phyloP scores from a whole-genome alignment of 2,888 invertebrate species.

The Blomia tropicalis region DNA sequence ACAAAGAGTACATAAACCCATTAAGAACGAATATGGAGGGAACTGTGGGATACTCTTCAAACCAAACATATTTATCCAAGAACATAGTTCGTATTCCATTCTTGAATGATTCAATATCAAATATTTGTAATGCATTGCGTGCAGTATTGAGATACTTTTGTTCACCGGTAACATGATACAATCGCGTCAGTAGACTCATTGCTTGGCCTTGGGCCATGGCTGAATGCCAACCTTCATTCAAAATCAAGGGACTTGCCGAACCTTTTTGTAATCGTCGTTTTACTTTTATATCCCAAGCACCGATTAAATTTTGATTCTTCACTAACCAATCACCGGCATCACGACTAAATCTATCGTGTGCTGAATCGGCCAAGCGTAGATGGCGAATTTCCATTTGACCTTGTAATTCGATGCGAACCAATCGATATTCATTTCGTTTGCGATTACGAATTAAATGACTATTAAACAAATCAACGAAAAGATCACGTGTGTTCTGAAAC shows the following conservation, averaged over 20 bases:
- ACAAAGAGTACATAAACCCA: conserved; percentile 90
- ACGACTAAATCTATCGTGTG: conserved; percentile 77
- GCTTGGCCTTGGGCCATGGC: conserved; percentile 95
- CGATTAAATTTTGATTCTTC: conserved; percentile 62
- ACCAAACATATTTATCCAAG: conserved; percentile 75
- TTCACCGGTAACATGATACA: conserved; percentile 58
- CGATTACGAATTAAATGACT: conserved; percentile 43
- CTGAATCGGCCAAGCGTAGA: conserved; percentile 58
- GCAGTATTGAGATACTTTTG: conserved; percentile 64
- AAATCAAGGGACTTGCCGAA: conserved; percentile 48
- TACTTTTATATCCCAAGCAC: conserved; percentile 87
- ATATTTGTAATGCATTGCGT: conserved; percentile 57
- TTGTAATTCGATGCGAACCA: conserved; percentile 37
- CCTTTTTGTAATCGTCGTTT: conserved; percentile 47
- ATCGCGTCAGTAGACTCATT: conserved; percentile 79
- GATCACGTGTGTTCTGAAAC: conserved; percentile 66
- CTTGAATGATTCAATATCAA: conserved; percentile 52
- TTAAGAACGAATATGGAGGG: conserved; percentile 90
- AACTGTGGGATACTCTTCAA: conserved; percentile 93
- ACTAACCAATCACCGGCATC: conserved; percentile 87
- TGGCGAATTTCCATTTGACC: conserved; percentile 60
- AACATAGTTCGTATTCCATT: conserved; percentile 72
- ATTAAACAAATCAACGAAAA: conserved; percentile 77
- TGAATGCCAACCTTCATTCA: conserved; percentile 81
- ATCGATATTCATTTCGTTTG: conserved; percentile 27